These are phyloP conservation scores for Osedax frankpressi DNA, from an alignment of 2,888 invertebrate genomes.

Conservation along the genomic window DNA sequence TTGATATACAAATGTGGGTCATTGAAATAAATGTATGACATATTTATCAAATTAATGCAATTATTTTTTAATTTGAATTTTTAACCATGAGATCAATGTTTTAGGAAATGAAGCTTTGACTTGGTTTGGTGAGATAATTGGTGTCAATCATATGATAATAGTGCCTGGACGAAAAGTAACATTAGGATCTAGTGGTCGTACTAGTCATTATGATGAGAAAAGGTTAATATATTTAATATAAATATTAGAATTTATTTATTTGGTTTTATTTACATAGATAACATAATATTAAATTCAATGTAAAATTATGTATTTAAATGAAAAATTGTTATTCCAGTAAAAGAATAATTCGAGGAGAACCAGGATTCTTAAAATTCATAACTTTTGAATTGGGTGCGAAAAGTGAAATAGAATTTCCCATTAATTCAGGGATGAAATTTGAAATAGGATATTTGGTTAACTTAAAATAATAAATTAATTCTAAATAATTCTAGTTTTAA, in stretches of 20 bases:
- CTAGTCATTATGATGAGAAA: background rate
- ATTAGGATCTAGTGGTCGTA: background rate
- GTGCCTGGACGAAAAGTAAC: background rate
- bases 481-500: no score
- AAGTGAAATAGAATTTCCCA: conserved; percentile 29
- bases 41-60: no score
- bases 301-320: background rate
- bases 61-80: no score
- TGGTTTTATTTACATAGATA: background rate
- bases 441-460: conserved; percentile 34
- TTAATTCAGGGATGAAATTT: conserved; percentile 30
- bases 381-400: conserved; percentile 32
- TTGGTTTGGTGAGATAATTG: conserved; percentile 25
- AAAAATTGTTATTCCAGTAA: background rate
- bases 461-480: no score
- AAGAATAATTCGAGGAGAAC: conserved; percentile 21
- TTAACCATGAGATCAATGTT: no score
- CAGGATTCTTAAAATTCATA: conserved; percentile 31
- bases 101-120: conserved; percentile 32
- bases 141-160: background rate
- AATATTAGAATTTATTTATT: background rate
- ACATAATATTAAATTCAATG: background rate
- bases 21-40: no score
- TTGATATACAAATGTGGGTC: no score
- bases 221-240: background rate